Evolutionary conservation across 2,113 vertebrate species (phyloP).

Genomic region (Brachypteracias leptosomus): DNA sequence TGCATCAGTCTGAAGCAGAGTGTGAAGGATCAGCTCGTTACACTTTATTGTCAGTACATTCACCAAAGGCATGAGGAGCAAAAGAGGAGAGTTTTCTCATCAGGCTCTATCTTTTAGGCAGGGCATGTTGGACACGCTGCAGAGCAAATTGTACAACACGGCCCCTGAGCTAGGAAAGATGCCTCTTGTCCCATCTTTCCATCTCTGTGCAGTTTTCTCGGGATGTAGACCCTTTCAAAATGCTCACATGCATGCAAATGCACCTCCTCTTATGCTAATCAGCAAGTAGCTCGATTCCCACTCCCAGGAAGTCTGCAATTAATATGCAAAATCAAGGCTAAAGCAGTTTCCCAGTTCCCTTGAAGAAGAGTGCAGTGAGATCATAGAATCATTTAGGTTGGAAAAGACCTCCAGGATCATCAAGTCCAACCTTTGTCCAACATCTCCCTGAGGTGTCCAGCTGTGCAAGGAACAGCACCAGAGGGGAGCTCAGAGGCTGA

Average conservation of each 20-base stretch:
- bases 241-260: not conserved
- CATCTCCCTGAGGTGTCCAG: too few species aligned
- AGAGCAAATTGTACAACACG: accelerated
- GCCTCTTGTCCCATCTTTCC: not conserved
- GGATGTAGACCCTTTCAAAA: not conserved
- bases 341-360: not conserved
- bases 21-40: not conserved
- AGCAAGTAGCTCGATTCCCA: conserved; percentile 33
- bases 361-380: not conserved
- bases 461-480: not conserved
- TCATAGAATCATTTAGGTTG: too few species aligned
- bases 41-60: not conserved
- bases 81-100: not conserved
- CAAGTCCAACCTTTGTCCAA: too few species aligned
- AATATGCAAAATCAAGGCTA: not conserved
- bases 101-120: not conserved
- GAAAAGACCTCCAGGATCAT: too few species aligned
- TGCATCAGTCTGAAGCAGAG: not conserved
- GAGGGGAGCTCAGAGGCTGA: not conserved
- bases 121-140: not conserved
- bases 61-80: not conserved
- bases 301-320: conserved; percentile 23
- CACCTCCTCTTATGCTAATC: conserved; percentile 16
- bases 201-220: not conserved
- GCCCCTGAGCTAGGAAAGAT: not conserved